phyloP scores from a whole-genome alignment of 2,113 vertebrate genomes.

The Craseonycteris thonglongyai region DNA sequence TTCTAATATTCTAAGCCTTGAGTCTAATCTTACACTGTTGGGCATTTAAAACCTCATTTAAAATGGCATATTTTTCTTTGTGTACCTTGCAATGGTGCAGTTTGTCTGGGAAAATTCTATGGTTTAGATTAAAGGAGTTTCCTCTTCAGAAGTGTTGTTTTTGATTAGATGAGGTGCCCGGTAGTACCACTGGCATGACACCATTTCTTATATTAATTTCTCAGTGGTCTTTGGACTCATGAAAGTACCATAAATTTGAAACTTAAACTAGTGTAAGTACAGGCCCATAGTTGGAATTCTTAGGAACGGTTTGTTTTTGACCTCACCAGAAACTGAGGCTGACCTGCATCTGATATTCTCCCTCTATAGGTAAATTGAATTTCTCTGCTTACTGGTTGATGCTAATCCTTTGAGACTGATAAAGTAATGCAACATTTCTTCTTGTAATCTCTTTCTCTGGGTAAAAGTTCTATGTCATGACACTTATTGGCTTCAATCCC shows the following conservation, averaged over 20 bases:
- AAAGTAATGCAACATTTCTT: not conserved
- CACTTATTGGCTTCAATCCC: not conserved
- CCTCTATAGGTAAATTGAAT: not conserved
- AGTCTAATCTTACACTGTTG: not conserved
- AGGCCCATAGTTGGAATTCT: not conserved
- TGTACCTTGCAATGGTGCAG: not conserved
- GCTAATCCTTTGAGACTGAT: not conserved
- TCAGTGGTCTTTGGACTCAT: not conserved
- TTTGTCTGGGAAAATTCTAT: not conserved
- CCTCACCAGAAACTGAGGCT: too few relatives aligned
- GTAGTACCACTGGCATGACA: not conserved
- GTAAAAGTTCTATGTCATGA: not conserved
- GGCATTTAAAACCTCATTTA: not conserved
- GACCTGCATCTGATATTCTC: too few relatives aligned
- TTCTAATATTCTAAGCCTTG: not conserved
- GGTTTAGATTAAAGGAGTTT: not conserved
- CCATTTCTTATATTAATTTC: slow-evolving; percentile 4
- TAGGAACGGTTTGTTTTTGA: not conserved
- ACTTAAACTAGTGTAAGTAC: not conserved
- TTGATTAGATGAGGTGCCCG: not conserved
- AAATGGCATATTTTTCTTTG: not conserved
- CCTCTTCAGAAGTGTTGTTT: not conserved
- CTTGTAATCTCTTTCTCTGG: not conserved
- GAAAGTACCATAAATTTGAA: not conserved
- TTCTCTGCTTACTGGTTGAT: not conserved